Base-by-base conservation (phyloP, 1,140 invertebrate genomes). In the Bombyx mori region DNA sequence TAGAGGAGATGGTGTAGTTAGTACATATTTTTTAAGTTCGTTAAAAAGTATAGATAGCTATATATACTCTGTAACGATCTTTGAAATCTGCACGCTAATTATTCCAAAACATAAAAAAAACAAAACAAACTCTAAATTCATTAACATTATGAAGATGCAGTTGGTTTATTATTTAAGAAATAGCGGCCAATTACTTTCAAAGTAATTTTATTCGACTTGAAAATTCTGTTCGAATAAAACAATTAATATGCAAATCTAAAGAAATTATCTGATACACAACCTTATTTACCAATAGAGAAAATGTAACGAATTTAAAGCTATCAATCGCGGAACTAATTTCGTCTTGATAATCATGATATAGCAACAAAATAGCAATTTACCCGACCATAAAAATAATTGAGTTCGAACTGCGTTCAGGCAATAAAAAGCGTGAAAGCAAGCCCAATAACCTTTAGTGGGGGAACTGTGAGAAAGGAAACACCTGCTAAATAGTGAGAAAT, bases 381-480 rank as follows among this genome's bases (percentile, higher is more conserved):
- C 66, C 77, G 73, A 78, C 83, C 79, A 85, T 87, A 85, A 85
- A 87, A 87, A 85, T 87, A 87, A 87, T 87, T 87, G 80, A 87
- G 83, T 87, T 84, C 77, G 85, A 85, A 87, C 78, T 82, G 81
- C 76, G 82, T 82, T 77, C 65, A 75, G 75, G 83, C 83, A 82
- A 83, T 86, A 86, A 86, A 86, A 86, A 83, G 77, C 77, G 77
- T 86, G 76, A 81, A 85, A 80, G 77, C 77, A 77, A 73, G 76
- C 75, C 79, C 77, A 80, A 83, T 85, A 85, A 82, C 83, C 77
- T 83, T 80, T 79, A 75, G 71, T 63, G 62, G 69, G 69, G 77
- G 70, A 71, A 72, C 71, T 80, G 82, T 83, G 82, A 79, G 82
- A 85, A 78, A 69, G 56, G 52, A 58, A 68, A 57, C 83, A 84